These are phyloP conservation scores for Petromus typicus DNA, from an alignment of 2,113 vertebrate genomes.

Conservation along the genomic window DNA sequence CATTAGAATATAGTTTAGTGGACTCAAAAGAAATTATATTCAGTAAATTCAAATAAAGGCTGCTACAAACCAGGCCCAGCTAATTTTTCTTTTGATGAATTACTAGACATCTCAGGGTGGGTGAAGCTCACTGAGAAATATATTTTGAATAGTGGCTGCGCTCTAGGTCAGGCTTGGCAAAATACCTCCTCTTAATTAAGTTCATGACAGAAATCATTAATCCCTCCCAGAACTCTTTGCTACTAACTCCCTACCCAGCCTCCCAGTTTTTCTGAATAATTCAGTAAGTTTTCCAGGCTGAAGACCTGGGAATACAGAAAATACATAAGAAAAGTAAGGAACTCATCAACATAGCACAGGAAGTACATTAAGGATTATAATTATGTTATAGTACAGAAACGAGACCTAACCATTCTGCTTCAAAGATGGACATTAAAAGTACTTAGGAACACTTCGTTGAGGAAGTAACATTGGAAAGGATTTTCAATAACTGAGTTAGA, in stretches of 20 bases:
- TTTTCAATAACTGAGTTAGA: background rate
- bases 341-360: background rate
- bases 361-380: background rate
- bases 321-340: constrained; percentile 26
- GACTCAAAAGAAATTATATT: constrained; percentile 52
- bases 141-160: background rate
- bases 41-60: constrained; percentile 28
- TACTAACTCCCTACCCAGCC: background rate
- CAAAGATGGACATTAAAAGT: background rate
- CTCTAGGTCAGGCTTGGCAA: background rate
- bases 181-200: constrained; percentile 41
- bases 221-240: background rate
- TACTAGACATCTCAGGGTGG: background rate
- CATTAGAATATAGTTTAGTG: constrained; percentile 33
- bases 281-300: background rate
- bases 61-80: background rate
- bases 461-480: background rate
- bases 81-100: constrained; percentile 56
- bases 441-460: constrained; percentile 4
- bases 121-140: background rate
- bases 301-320: background rate
- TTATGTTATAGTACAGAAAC: background rate
- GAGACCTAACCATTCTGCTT: background rate
- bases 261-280: constrained; percentile 33
- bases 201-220: constrained; percentile 32